Evolutionary conservation across 2,113 vertebrate species (phyloP).

Genomic region (Motacilla tschutschensis): DNA sequence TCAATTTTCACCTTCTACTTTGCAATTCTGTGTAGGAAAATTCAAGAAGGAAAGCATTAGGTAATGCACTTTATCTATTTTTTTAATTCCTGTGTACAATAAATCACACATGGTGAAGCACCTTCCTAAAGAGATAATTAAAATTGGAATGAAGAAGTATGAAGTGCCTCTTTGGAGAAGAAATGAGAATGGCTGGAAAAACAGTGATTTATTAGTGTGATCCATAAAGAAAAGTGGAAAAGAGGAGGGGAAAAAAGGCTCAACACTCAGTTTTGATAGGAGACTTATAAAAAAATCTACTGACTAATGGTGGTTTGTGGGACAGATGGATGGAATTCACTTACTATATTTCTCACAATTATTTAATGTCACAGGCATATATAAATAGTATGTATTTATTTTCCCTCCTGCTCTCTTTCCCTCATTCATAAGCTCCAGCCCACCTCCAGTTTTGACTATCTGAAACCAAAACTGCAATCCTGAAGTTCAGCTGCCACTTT

Average conservation of each 20-base stretch:
- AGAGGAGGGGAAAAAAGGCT: not conserved
- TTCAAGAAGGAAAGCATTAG: not conserved
- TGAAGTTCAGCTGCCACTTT: conserved; percentile 1
- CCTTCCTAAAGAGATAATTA: conserved; percentile 17
- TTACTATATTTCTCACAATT: conserved; percentile 8
- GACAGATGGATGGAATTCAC: conserved; percentile 35
- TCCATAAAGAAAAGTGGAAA: not conserved
- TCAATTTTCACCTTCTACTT: not conserved
- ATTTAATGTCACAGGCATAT: conserved; percentile 33
- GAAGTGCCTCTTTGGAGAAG: not conserved
- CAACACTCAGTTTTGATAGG: not conserved
- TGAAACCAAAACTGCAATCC: conserved; percentile 6
- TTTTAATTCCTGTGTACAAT: not conserved
- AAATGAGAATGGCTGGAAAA: conserved; percentile 1
- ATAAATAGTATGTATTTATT: conserved; percentile 29
- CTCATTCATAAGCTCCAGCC: conserved; percentile 25
- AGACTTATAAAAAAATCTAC: not conserved
- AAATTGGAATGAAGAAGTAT: conserved; percentile 23
- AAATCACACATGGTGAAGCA: not conserved
- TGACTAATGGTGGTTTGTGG: not conserved
- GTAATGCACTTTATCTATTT: not conserved
- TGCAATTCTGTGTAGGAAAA: not conserved
- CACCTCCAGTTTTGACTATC: not conserved
- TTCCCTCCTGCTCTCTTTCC: not conserved
- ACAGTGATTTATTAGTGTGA: not conserved